Evolutionary conservation across 2,797 vertebrate genomes (phyloP).

Genomic region (Sebastes wilsoni): DNA sequence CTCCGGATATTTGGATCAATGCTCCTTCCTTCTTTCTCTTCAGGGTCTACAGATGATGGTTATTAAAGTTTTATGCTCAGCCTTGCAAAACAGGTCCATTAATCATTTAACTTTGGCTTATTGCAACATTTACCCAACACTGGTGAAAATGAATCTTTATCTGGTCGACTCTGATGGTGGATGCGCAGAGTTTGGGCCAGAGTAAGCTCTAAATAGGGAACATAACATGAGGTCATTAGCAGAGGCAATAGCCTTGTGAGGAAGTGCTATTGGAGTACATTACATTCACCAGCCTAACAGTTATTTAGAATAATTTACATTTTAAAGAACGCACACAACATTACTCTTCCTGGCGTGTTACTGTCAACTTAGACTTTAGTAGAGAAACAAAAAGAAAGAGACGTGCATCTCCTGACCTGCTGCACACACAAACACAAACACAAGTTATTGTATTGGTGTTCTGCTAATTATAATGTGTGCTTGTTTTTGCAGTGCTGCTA

Average conservation of each 20-base stretch:
- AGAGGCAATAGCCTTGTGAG: not conserved
- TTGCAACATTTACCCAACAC: conserved; percentile 46
- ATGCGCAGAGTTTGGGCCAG: conserved; percentile 12
- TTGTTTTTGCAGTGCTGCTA: conserved; percentile 82
- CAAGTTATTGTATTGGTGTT: not conserved
- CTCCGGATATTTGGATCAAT: conserved; percentile 52
- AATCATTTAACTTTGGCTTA: conserved; percentile 52
- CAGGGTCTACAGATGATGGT: conserved; percentile 54
- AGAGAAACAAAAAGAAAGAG: not conserved
- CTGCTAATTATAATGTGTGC: not conserved
- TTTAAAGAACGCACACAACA: not conserved
- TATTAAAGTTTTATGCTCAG: conserved; percentile 63
- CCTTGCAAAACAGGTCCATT: conserved; percentile 50
- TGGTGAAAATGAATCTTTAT: conserved; percentile 43
- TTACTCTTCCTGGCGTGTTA: conserved; percentile 27
- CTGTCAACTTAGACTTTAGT: not conserved
- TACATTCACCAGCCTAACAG: conserved; percentile 11
- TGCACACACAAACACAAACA: not conserved
- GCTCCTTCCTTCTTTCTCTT: conserved; percentile 17
- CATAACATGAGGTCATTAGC: conserved; percentile 44
- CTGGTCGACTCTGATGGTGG: not conserved
- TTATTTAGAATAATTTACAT: conserved; percentile 30
- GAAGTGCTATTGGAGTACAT: conserved; percentile 11
- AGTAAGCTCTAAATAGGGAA: conserved; percentile 1
- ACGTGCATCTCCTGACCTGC: not conserved